These are phyloP conservation scores for Montipora capricornis DNA, from an alignment of 64 coral and sea anemone species.

Conservation along the genomic window DNA sequence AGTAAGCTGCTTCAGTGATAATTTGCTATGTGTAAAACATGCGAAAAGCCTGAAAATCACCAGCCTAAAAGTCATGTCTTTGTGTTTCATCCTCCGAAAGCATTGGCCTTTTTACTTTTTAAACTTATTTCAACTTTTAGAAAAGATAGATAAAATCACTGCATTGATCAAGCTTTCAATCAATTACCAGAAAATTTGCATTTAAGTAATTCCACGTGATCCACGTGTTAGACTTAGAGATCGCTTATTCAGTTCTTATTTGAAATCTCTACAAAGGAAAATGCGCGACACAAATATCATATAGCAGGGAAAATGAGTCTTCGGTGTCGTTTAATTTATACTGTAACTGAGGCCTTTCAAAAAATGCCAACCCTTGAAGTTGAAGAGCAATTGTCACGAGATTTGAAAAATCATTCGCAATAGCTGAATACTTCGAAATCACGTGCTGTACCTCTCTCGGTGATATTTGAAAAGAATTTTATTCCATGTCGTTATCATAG, in stretches of 20 bases:
- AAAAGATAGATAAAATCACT: neutral
- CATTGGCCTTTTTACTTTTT: neutral
- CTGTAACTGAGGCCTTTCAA: neutral
- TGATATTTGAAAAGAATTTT: neutral
- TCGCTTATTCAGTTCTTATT: neutral
- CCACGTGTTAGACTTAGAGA: neutral
- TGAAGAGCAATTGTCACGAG: neutral
- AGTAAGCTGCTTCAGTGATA: neutral
- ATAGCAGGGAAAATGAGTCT: neutral
- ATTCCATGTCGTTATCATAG: neutral
- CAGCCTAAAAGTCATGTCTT: constrained; percentile 4
- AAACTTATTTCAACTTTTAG: neutral
- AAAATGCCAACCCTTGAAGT: neutral
- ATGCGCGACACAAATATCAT: neutral
- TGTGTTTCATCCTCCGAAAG: too few species aligned
- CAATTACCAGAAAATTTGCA: neutral
- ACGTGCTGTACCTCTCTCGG: neutral
- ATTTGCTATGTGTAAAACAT: neutral
- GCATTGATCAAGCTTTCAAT: neutral
- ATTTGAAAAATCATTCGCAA: neutral
- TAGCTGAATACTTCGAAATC: neutral
- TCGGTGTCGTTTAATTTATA: neutral
- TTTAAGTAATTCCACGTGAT: neutral
- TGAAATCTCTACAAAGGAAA: neutral
- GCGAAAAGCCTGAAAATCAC: neutral